Base-by-base conservation (phyloP, 2,113 vertebrate species). In the Ctenomys sociabilis region DNA sequence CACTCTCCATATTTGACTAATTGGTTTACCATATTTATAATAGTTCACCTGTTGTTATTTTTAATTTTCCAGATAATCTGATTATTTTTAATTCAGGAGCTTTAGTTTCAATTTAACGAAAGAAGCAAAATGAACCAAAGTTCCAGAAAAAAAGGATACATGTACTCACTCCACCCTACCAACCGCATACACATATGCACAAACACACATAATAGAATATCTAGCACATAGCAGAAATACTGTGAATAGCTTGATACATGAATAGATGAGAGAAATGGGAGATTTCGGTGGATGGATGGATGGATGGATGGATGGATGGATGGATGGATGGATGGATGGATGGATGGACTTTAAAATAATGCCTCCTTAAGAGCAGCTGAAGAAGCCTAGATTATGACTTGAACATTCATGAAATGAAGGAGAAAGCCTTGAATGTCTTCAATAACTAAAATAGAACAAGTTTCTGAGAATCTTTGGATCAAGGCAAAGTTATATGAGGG, bases 21-120 rank as follows among this genome's bases (percentile, higher is more conserved):
- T 85, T 96, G 72, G 82, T 90, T 97, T 95, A 95, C 93, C 89
- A 88, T 85, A 93, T 96, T 92, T 93, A 40, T 64, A 78, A 90
- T 63, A 90, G 61, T 75, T 97, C 96, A 93, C 95, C 93, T 96
- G 95, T 70, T 93, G 92, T 91, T 97, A 80, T 94, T 97, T 97
- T 96, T 96, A 92, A 97, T 83, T 93, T 73, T 26, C 35, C 87
- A 92, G 85, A 93, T 92, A 96, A 72, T 91, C 75, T 88, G 77
- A 90, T 94, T 88, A 96, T 96, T 97, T 96, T 93, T 90, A 89
- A 97, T 37, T 73, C 21, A 87, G 35, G 35, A 75, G 24, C 28
- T 78, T 96, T 32, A 30, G 80, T 95, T 88, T 37, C 30, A 93
- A 91, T 61, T 92, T 83, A 93, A 66, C 80, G 81, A 83, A 95